phyloP scores from a whole-genome alignment of 2,888 invertebrate genomes.

The Perizoma affinitatum region DNA sequence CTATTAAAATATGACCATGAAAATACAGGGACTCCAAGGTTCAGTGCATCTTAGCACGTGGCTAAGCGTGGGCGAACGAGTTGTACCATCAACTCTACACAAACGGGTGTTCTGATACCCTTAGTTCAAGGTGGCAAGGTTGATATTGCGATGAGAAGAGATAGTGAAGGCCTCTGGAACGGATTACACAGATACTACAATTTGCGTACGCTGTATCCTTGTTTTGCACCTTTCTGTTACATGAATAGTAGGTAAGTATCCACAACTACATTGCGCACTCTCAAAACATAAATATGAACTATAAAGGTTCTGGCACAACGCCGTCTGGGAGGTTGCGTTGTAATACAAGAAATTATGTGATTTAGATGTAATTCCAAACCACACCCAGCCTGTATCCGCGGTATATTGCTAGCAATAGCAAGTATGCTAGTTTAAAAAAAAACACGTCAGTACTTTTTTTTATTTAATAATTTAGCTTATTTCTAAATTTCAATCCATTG shows the following conservation, averaged over 20 bases:
- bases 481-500: too few relatives aligned
- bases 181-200: conserved; percentile 36
- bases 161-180: conserved; percentile 15
- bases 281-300: not conserved
- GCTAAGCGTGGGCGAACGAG: conserved; percentile 70
- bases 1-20: conserved; percentile 43
- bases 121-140: conserved; percentile 20
- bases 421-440: too few relatives aligned
- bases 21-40: conserved; percentile 40
- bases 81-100: conserved; percentile 36
- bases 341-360: too few relatives aligned
- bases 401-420: too few relatives aligned
- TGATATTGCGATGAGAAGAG: conserved; percentile 7
- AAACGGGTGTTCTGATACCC: conserved; percentile 3
- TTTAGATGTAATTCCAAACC: too few relatives aligned
- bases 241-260: conserved; percentile 5
- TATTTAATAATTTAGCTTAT: too few relatives aligned
- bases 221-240: conserved; percentile 38
- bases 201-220: conserved; percentile 37
- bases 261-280: not conserved
- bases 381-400: too few relatives aligned
- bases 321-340: too few relatives aligned
- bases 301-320: too few relatives aligned
- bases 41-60: conserved; percentile 60
- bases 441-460: too few relatives aligned